Conservation (phyloP, 2,113 vertebrate genomes). For the Aepyceros melampus region DNA sequence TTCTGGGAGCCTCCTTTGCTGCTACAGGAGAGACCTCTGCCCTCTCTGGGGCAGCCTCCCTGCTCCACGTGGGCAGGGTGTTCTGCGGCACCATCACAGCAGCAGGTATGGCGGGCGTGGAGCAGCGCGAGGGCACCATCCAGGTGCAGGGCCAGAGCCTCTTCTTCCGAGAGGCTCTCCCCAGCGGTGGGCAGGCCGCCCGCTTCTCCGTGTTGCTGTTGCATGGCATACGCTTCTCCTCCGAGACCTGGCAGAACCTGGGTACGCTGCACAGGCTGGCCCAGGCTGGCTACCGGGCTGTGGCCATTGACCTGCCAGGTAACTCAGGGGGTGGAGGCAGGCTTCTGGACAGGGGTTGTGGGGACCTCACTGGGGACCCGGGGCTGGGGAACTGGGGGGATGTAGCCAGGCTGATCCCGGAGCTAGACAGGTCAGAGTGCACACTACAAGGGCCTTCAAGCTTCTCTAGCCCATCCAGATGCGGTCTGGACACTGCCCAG, state of each 20-base stretch:
- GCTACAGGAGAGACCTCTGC: neutral
- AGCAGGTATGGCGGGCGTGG: constrained; percentile 81
- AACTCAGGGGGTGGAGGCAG: neutral
- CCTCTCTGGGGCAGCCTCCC: neutral
- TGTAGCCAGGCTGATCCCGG: neutral
- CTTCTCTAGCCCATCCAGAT: neutral
- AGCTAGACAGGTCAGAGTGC: neutral
- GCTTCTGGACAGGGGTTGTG: neutral
- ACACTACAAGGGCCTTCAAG: neutral
- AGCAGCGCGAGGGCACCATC: constrained; percentile 80
- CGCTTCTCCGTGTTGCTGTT: constrained; percentile 87
- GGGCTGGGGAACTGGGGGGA: neutral
- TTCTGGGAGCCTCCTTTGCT: neutral
- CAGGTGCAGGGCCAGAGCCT: constrained; percentile 82
- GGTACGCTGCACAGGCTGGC: constrained; percentile 87
- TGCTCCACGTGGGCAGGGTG: neutral
- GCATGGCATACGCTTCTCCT: constrained; percentile 95
- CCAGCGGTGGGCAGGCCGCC: constrained; percentile 51
- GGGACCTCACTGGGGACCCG: neutral
- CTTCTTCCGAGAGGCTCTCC: constrained; percentile 88
- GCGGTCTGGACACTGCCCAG: neutral
- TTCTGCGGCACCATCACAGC: neutral
- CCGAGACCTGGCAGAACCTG: constrained; percentile 90
- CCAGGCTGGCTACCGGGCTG: constrained; percentile 86
- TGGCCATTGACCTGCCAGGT: constrained; percentile 96